These are phyloP conservation scores for Pseudonaja textilis DNA, from an alignment of 2,113 vertebrate species.

Conservation along the genomic window DNA sequence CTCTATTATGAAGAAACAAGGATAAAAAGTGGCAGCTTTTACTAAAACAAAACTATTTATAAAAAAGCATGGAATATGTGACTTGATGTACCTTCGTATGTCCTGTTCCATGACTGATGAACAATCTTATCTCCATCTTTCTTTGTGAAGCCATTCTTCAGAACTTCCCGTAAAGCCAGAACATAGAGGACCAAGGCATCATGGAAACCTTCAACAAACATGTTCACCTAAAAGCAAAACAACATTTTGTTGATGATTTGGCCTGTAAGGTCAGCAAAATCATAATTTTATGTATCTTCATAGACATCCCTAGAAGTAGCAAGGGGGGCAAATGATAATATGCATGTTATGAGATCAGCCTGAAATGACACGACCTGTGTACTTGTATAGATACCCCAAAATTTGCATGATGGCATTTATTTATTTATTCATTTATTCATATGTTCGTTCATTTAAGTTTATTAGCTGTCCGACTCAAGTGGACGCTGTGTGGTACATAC, in stretches of 20 bases:
- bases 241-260: not conserved
- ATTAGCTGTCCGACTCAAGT: not conserved
- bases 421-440: not conserved
- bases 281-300: not conserved
- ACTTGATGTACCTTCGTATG: constrained; percentile 87
- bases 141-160: constrained; percentile 86
- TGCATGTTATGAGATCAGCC: not conserved
- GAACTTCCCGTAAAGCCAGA: constrained; percentile 86
- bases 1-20: not conserved
- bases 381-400: not conserved
- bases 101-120: constrained; percentile 88
- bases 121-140: constrained; percentile 89
- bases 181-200: constrained; percentile 92
- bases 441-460: not conserved
- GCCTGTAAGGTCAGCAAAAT: not conserved
- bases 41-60: not conserved
- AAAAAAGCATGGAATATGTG: not conserved
- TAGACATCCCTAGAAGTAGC: not conserved
- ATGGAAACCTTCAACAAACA: constrained; percentile 98
- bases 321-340: not conserved
- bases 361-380: not conserved
- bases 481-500: not conserved
- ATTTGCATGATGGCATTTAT: not conserved
- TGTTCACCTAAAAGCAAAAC: constrained; percentile 83
- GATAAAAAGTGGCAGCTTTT: not conserved